Conservation (phyloP, 2,888 invertebrate species). For the Aspidiotus destructor region DNA sequence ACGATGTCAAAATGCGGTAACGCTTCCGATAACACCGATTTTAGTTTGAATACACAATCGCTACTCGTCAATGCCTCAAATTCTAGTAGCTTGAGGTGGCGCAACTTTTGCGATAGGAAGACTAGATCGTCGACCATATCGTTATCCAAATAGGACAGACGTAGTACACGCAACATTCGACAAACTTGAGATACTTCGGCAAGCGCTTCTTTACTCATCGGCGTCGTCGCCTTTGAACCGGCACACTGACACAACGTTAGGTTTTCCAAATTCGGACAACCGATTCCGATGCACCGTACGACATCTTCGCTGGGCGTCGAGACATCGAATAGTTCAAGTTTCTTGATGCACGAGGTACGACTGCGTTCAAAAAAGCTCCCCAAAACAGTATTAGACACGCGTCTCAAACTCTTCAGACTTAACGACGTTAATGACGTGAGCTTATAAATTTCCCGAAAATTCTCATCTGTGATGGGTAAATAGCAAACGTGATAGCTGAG, state of each 20-base stretch:
- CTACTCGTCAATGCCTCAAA: constrained; percentile 13
- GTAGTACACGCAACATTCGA: neutral
- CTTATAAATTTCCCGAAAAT: constrained; percentile 19
- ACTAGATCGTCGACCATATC: constrained; percentile 6
- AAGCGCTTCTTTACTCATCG: constrained; percentile 1
- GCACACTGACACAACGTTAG: constrained; percentile 15
- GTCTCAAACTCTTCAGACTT: constrained; percentile 21
- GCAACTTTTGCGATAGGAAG: constrained; percentile 11
- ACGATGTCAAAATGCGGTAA: constrained; percentile 13
- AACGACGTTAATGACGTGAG: constrained; percentile 9
- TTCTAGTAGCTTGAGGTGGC: constrained; percentile 13
- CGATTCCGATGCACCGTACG: constrained; percentile 7
- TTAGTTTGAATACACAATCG: constrained; percentile 15
- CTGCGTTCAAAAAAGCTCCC: constrained; percentile 10
- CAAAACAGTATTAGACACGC: constrained; percentile 14
- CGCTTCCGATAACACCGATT: constrained; percentile 7
- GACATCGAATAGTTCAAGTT: constrained; percentile 16
- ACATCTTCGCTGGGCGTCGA: constrained; percentile 1
- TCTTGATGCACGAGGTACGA: constrained; percentile 4
- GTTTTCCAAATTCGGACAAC: constrained; percentile 19
- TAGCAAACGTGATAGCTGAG: constrained; percentile 23
- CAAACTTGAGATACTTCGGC: constrained; percentile 5
- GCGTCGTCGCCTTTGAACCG: constrained; percentile 10
- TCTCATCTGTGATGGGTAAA: constrained; percentile 24
- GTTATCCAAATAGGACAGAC: constrained; percentile 19